A percentile compares a stretch with the other conserved stretches of the same genome.
phyloP scores from a whole-genome alignment of 2,113 vertebrate genomes.

The Oplegnathus fasciatus region DNA sequence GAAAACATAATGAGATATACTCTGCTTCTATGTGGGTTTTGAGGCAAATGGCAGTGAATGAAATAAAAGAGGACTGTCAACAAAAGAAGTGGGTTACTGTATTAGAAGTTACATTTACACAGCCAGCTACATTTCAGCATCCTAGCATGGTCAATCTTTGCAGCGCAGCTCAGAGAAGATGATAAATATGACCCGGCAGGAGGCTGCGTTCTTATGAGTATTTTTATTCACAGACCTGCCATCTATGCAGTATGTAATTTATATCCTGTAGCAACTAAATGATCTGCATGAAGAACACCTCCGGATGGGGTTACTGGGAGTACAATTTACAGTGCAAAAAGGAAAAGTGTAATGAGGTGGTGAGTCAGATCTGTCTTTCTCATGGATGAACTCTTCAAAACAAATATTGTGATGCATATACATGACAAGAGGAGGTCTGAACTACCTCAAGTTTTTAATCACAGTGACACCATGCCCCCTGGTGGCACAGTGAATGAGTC shows the following conservation, averaged over 20 bases:
- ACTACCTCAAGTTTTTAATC: conserved; percentile 33
- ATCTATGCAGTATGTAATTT: conserved; percentile 10
- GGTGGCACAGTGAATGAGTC: conserved; percentile 61
- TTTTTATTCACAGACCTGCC: neutral
- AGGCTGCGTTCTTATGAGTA: conserved; percentile 3
- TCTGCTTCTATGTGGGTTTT: conserved; percentile 50
- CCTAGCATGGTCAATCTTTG: conserved; percentile 19
- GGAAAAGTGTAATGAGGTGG: conserved; percentile 11
- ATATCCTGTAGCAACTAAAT: conserved; percentile 16
- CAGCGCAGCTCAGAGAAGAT: conserved; percentile 4
- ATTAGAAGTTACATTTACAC: conserved; percentile 53
- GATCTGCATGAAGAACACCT: conserved; percentile 13
- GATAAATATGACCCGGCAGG: conserved; percentile 38
- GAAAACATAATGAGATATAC: conserved; percentile 71
- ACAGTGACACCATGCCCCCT: conserved; percentile 77
- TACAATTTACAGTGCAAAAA: conserved; percentile 13
- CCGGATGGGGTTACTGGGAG: neutral
- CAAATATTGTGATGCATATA: conserved; percentile 34
- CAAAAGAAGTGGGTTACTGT: conserved; percentile 57
- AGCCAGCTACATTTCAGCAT: conserved; percentile 20
- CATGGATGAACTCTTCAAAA: conserved; percentile 37
- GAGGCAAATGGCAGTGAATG: conserved; percentile 28
- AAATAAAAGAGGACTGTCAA: conserved; percentile 61
- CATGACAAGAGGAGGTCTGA: conserved; percentile 7
- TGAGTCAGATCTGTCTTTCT: conserved; percentile 38